Evolutionary conservation across 2,888 invertebrate species (phyloP).

Genomic region (Synergus umbraculus): DNA sequence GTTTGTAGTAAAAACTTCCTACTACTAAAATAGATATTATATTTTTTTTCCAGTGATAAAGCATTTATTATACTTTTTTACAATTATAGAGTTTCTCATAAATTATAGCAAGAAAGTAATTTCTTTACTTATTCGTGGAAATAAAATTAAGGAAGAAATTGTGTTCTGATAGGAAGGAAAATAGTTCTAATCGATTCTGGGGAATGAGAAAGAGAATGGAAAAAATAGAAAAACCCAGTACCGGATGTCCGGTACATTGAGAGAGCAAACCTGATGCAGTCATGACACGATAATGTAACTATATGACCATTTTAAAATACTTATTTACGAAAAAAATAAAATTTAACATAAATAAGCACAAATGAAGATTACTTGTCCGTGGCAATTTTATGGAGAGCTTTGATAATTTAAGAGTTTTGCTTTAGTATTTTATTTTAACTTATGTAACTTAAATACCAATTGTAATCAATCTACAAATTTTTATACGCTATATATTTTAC

Average conservation of each 20-base stretch:
- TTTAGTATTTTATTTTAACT: not conserved
- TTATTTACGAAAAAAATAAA: not conserved
- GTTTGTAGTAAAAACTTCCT: too few species aligned
- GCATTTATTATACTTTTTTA: not conserved
- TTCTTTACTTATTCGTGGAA: not conserved
- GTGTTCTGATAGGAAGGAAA: not conserved
- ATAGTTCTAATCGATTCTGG: slow-evolving; percentile 35
- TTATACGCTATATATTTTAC: not conserved
- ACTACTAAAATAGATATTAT: too few species aligned
- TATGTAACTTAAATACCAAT: not conserved
- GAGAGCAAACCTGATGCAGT: slow-evolving; percentile 48
- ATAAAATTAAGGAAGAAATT: not conserved
- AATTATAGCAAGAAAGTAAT: not conserved
- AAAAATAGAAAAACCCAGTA: slow-evolving; percentile 51
- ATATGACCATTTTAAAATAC: not conserved
- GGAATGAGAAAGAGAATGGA: slow-evolving; percentile 19
- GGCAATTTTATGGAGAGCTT: too few species aligned
- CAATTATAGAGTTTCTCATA: not conserved
- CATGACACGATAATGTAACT: slow-evolving; percentile 55
- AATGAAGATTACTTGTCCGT: too few species aligned
- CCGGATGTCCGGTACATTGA: slow-evolving; percentile 66
- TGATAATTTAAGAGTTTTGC: not conserved
- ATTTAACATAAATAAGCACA: not conserved
- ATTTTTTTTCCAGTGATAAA: not conserved
- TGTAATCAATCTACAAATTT: not conserved